phyloP scores from a whole-genome alignment of 2,113 vertebrate genomes.

The Haemorhous mexicanus region DNA sequence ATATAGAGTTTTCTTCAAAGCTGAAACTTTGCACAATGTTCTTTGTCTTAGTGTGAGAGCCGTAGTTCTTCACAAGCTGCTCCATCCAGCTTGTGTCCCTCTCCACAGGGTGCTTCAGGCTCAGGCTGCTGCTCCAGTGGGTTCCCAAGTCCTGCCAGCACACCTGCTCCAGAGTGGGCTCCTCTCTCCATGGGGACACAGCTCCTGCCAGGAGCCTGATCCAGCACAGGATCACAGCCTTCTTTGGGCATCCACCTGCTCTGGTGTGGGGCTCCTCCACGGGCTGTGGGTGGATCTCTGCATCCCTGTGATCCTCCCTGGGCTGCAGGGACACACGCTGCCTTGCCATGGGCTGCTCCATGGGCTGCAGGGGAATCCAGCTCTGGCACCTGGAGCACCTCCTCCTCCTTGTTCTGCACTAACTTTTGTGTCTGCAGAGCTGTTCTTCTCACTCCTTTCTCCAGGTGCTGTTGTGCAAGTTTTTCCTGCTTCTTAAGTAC shows the following conservation, averaged over 20 bases:
- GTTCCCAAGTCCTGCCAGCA: accelerated
- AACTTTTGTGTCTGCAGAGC: not conserved
- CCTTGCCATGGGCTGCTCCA: not conserved
- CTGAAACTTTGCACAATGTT: not conserved
- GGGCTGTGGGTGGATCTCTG: accelerated
- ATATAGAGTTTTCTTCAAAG: not conserved
- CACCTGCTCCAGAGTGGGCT: not conserved
- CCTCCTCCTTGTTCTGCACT: not conserved
- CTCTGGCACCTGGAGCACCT: not conserved
- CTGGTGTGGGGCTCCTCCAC: accelerated
- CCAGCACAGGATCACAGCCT: not conserved
- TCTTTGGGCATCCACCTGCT: not conserved
- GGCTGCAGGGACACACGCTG: not conserved
- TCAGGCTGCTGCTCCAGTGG: not conserved
- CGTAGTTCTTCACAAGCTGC: not conserved
- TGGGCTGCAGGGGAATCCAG: not conserved
- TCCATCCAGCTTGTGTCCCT: not conserved
- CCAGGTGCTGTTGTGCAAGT: not conserved
- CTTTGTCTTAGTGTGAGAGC: not conserved
- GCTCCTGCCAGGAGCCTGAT: not conserved
- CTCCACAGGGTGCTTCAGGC: not conserved
- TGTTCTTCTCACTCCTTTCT: not conserved
- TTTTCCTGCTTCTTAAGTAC: not conserved
- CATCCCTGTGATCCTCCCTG: accelerated
- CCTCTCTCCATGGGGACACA: not conserved